phyloP scores from a whole-genome alignment of 2,888 invertebrate species.

The Lutraria lutraria region DNA sequence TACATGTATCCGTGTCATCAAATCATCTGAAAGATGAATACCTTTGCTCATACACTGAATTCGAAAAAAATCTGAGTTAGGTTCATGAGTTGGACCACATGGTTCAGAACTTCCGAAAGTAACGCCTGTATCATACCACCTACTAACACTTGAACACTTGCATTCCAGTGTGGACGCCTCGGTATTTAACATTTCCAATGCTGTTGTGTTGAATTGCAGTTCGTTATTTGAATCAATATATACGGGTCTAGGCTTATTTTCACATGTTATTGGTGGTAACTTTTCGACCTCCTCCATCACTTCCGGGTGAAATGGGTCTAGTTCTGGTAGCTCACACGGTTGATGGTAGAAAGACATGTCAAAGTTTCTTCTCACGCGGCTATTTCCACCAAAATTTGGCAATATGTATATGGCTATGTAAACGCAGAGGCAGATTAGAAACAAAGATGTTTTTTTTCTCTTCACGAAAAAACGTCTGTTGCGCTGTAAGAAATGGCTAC shows the following conservation, averaged over 20 bases:
- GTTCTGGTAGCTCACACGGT: constrained; percentile 36
- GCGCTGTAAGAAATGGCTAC: not conserved
- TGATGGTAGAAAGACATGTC: constrained; percentile 3
- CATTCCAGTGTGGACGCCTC: not conserved
- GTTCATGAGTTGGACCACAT: not conserved
- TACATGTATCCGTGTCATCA: not conserved
- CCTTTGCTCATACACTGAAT: not conserved
- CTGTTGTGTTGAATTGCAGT: not conserved
- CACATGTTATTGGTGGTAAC: not conserved
- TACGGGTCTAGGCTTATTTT: not conserved
- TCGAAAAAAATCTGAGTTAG: not conserved
- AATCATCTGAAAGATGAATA: not conserved
- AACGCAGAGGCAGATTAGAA: not conserved
- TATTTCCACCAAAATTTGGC: not conserved
- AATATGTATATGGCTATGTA: not conserved
- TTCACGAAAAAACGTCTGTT: not conserved
- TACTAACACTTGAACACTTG: not conserved
- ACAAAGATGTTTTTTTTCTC: not conserved
- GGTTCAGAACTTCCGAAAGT: not conserved
- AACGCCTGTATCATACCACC: not conserved
- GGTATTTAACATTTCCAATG: not conserved
- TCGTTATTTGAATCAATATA: not conserved
- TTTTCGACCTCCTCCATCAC: constrained; percentile 17
- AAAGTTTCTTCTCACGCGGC: not conserved
- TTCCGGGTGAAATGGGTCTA: constrained; percentile 36